phyloP scores from a whole-genome alignment of 2,797 vertebrate species.

The Mycteria americana region DNA sequence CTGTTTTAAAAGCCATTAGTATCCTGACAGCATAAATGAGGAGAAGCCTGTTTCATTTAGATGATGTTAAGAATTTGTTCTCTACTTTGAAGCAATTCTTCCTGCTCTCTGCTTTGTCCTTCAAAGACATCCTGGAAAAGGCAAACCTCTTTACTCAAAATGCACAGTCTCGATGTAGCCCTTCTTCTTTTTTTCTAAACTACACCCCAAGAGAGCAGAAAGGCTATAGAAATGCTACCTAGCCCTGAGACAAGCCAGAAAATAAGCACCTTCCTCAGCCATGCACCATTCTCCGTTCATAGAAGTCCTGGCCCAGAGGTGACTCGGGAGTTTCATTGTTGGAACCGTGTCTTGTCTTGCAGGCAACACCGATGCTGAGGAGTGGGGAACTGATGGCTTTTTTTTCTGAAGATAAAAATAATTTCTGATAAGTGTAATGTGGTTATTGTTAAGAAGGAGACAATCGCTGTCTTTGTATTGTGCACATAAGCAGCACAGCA shows the following conservation, averaged over 20 bases:
- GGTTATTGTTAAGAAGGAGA: background rate
- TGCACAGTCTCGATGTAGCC: background rate
- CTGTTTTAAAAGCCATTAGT: background rate
- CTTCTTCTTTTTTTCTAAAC: background rate
- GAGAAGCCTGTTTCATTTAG: background rate
- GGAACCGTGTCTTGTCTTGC: background rate
- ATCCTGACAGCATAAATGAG: background rate
- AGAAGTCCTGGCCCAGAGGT: background rate
- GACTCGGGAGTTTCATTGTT: background rate
- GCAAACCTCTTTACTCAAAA: background rate
- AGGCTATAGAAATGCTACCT: background rate
- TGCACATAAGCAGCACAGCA: background rate
- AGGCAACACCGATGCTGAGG: background rate
- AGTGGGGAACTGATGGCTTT: background rate
- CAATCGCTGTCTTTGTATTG: background rate
- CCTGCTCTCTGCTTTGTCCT: background rate
- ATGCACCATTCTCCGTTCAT: background rate
- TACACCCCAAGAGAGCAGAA: background rate
- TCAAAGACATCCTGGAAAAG: background rate
- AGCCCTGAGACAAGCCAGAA: background rate
- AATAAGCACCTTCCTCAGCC: background rate
- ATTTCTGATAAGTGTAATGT: background rate
- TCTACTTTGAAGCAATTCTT: background rate
- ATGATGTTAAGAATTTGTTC: background rate
- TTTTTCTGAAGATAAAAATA: background rate